Evolutionary conservation across 2,888 invertebrate species (phyloP).

Genomic region (Notodonta ziczac): DNA sequence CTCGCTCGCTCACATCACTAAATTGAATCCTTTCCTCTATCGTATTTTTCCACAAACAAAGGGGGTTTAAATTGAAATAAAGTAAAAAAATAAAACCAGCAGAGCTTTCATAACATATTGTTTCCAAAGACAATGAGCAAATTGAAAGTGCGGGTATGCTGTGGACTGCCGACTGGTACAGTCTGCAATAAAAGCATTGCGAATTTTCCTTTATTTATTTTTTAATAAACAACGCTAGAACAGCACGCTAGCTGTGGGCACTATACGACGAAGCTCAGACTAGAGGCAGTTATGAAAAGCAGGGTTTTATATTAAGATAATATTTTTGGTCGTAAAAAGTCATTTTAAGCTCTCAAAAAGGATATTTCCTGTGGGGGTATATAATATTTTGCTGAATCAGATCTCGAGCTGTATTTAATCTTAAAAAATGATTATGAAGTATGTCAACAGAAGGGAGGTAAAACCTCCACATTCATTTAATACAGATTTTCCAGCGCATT

Average conservation of each 20-base stretch:
- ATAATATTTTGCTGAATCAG: too few species aligned
- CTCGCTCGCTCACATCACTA: not conserved
- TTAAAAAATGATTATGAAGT: too few species aligned
- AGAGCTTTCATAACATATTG: conserved; percentile 48
- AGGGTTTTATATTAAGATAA: too few species aligned
- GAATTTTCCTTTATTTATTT: not conserved
- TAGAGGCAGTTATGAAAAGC: too few species aligned
- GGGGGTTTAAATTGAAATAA: not conserved
- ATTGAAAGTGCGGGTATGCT: conserved; percentile 47
- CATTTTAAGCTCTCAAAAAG: too few species aligned
- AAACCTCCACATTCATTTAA: too few species aligned
- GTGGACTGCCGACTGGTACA: conserved; percentile 20
- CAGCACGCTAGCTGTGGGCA: not conserved
- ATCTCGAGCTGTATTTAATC: too few species aligned
- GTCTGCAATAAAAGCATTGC: conserved; percentile 16
- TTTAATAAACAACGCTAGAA: not conserved
- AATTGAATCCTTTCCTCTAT: not conserved
- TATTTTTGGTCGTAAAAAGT: too few species aligned
- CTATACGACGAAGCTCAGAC: not conserved
- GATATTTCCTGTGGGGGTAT: too few species aligned
- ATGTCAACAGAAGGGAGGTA: too few species aligned
- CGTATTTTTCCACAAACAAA: not conserved
- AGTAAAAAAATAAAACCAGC: not conserved
- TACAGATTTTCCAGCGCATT: not conserved
- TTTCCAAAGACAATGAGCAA: conserved; percentile 55